Conservation (phyloP, 2,797 vertebrate genomes). For the Gymnodraco acuticeps region DNA sequence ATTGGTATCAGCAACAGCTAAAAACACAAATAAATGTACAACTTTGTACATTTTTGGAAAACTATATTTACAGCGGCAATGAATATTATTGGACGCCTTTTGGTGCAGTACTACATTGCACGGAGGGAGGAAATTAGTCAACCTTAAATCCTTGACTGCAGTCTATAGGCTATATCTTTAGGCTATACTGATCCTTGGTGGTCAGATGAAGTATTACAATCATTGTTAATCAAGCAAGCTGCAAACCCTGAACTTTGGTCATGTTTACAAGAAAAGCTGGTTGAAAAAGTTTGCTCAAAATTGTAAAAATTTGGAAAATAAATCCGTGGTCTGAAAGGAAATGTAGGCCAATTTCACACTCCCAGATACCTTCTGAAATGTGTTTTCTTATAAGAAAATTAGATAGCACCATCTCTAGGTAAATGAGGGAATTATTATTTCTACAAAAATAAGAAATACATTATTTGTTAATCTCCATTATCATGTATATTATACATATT, state of each 20-base stretch:
- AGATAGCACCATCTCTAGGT: slow-evolving; percentile 1
- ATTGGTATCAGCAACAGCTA: slow-evolving; percentile 5
- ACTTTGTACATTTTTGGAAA: not conserved
- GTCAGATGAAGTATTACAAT: slow-evolving; percentile 55
- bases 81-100: not conserved
- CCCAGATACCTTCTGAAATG: not conserved
- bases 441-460: not conserved
- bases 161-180: slow-evolving; percentile 14
- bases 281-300: no score
- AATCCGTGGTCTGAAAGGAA: not conserved
- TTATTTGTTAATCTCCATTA: not conserved
- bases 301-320: not conserved
- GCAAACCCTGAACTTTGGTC: not conserved
- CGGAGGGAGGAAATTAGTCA: slow-evolving; percentile 1
- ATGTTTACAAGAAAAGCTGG: not conserved
- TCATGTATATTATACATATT: not conserved
- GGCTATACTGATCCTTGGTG: slow-evolving; percentile 63
- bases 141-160: not conserved
- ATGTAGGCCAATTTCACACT: not conserved
- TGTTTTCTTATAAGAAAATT: not conserved
- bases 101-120: not conserved
- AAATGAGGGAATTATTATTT: not conserved
- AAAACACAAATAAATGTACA: not conserved
- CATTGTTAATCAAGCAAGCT: not conserved
- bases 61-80: not conserved